These are phyloP conservation scores for Microchrysa polita DNA, from an alignment of 2,888 invertebrate species.

Conservation along the genomic window DNA sequence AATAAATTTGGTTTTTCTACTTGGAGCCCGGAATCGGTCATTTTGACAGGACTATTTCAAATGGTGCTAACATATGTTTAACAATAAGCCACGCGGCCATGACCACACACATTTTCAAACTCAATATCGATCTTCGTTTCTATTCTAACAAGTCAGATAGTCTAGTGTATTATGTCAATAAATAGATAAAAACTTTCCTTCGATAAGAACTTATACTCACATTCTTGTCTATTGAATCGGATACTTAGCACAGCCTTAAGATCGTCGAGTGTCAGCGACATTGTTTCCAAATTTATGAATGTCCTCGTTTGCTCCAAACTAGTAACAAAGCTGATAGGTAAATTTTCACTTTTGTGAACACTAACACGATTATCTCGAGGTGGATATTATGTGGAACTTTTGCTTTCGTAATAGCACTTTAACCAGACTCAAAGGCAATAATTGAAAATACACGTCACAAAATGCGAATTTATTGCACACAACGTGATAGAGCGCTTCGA, in stretches of 20 bases:
- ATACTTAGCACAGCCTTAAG: slow-evolving; percentile 49
- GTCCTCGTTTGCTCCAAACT: neutral
- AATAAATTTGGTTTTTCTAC: no score
- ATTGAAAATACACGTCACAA: neutral
- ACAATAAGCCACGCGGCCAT: no score
- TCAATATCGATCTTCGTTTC: no score
- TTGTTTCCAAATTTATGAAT: neutral
- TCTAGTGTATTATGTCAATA: no score
- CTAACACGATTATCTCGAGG: neutral
- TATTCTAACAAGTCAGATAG: no score
- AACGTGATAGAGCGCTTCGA: neutral
- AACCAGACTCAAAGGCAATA: neutral
- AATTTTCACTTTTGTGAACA: neutral
- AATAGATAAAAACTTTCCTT: no score
- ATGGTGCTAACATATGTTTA: no score
- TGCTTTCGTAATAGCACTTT: slow-evolving; percentile 16
- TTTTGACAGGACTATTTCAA: no score
- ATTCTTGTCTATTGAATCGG: slow-evolving; percentile 49
- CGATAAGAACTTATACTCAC: slow-evolving; percentile 47
- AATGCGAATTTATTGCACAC: slow-evolving; percentile 1
- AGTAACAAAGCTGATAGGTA: neutral
- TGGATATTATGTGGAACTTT: neutral
- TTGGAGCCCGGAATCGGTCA: no score
- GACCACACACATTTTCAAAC: no score
- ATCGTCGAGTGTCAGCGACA: slow-evolving; percentile 48